Evolutionary conservation across 2,888 invertebrate genomes (phyloP), one percentile per base, ranked within the genome.

Genomic region (Lasioglossum malachurum): DNA sequence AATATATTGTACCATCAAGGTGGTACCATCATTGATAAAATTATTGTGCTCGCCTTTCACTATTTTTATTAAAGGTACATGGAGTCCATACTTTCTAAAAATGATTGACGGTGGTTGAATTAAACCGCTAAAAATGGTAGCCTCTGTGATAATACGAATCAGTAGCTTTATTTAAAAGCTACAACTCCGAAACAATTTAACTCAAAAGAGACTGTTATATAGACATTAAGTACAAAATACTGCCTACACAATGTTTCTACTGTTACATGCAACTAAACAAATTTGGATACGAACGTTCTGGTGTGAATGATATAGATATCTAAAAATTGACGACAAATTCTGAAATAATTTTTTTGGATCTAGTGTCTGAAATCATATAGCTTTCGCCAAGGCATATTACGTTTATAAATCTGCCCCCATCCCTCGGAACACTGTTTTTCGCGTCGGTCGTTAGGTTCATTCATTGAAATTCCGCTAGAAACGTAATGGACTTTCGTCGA

Each of bases 401-500:
- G 64, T 73, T 79, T 76, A 71, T 78, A 73, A 85, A 73, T 85
- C 64, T 57, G 41, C n/a, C 12, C 2, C 14, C 38, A 38, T 7
- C 38, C 57, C 16, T 23, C 16, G 35, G n/a, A 86, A 80, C 88
- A 84, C 71, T 86, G 87, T 89, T 91, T 87, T 89, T 87, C 89
- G 82, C 86, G 80, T 73, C n/a, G 77, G 86, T 86, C 77, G 79
- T 76, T 75, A 79, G 79, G 74, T 46, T 71, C 76, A 72, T 87
- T 79, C 75, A 82, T 79, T 73, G 87, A 91, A 83, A 84, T 86
- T 87, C 67, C 73, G 64, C 69, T 86, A 71, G 82, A 82, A 86
- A 87, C 82, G 81, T 89, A 90, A 90, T 86, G 89, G 79, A 90
- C 82, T 83, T 89, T 83, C 81, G 85, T 88, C 82, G 84, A 82